Percentiles rank a stretch among this genome's conserved stretches.
These are phyloP conservation scores for Diaprepes abbreviatus DNA, from an alignment of 2,888 invertebrate genomes.

Conservation along the genomic window DNA sequence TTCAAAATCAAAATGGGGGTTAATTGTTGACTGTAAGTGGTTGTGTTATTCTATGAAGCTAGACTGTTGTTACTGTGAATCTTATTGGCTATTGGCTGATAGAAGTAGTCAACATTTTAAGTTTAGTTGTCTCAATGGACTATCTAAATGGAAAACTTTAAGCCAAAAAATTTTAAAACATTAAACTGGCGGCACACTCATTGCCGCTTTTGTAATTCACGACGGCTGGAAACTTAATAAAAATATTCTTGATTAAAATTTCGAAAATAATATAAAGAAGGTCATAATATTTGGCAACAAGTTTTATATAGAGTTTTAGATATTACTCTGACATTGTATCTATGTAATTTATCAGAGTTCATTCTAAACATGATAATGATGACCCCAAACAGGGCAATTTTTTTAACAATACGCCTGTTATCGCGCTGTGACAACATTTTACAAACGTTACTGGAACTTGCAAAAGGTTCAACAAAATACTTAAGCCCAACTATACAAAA, in stretches of 20 bases:
- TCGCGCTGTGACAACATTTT: not conserved
- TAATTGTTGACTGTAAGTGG: too few species aligned
- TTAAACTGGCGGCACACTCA: not conserved
- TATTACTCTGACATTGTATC: not conserved
- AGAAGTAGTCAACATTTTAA: slow-evolving; percentile 1
- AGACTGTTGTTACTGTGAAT: not conserved
- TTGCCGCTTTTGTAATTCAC: not conserved
- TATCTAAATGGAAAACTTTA: too few species aligned
- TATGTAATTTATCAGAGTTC: not conserved
- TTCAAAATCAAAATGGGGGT: too few species aligned
- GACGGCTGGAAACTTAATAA: too few species aligned
- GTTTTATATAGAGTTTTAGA: too few species aligned
- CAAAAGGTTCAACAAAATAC: slow-evolving; percentile 6
- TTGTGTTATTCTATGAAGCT: too few species aligned
- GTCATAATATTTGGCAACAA: too few species aligned
- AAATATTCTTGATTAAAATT: too few species aligned
- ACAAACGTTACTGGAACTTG: not conserved
- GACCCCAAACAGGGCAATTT: not conserved
- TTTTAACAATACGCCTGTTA: not conserved
- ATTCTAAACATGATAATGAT: not conserved
- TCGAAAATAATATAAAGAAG: too few species aligned
- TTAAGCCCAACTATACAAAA: too few species aligned
- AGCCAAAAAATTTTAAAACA: not conserved
- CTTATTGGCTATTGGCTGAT: too few species aligned
- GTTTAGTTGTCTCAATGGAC: not conserved